A percentile compares a stretch with the other conserved stretches of the same genome.
These are phyloP conservation scores for Chelonoidis abingdonii DNA, from an alignment of 2,113 vertebrate species.

Conservation along the genomic window DNA sequence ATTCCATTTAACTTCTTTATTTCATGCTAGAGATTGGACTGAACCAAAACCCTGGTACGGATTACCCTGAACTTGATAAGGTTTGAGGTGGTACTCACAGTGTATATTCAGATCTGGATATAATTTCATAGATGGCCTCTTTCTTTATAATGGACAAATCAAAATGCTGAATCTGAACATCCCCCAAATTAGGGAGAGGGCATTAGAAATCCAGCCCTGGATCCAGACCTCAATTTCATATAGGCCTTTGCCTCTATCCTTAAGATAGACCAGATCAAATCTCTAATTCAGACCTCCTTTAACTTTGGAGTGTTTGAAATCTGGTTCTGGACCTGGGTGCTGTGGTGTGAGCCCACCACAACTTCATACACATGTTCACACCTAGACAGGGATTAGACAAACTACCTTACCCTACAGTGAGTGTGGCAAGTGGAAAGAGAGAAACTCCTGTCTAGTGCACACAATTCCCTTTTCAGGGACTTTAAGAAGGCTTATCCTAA, in stretches of 20 bases:
- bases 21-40: constrained; percentile 43
- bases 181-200: neutral
- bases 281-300: neutral
- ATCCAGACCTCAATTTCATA: neutral
- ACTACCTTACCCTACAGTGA: constrained; percentile 41
- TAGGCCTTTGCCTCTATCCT: neutral
- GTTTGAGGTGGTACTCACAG: neutral
- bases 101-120: neutral
- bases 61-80: neutral
- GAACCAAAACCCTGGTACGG: constrained; percentile 52
- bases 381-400: constrained; percentile 35
- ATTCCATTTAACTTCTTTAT: neutral
- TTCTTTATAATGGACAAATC: neutral
- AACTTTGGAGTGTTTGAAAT: neutral
- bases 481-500: constrained; percentile 26
- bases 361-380: neutral
- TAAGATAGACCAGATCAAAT: neutral
- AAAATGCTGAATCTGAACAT: constrained; percentile 16
- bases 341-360: neutral
- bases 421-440: constrained; percentile 63
- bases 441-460: constrained; percentile 44
- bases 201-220: neutral
- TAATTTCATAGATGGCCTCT: neutral
- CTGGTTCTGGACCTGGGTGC: neutral
- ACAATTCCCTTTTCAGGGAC: constrained; percentile 24